A percentile compares a stretch with the other conserved stretches of the same genome.
Conservation (phyloP, 2,113 vertebrate species). For the Pycnonotus jocosus region DNA sequence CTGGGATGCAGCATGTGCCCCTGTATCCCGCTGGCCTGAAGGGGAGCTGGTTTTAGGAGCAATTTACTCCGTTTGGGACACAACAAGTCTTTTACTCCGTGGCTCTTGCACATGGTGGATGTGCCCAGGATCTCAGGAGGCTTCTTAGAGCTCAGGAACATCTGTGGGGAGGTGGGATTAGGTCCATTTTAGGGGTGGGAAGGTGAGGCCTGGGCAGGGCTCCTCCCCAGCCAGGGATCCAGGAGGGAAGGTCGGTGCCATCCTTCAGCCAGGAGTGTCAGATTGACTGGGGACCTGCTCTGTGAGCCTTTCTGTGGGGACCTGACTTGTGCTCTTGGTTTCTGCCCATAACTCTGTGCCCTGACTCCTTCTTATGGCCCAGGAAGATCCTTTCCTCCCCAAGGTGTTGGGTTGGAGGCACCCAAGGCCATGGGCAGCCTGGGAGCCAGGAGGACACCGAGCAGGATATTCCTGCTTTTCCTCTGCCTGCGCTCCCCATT, state of each 20-base stretch:
- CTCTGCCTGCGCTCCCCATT: not conserved
- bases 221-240: not conserved
- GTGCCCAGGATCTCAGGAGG: fast-evolving
- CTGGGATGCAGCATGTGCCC: not conserved
- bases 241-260: fast-evolving
- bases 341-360: fast-evolving
- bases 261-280: not conserved
- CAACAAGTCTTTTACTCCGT: fast-evolving
- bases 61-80: fast-evolving
- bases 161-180: not conserved
- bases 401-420: not conserved
- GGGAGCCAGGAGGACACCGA: not conserved
- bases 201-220: not conserved
- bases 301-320: fast-evolving
- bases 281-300: too few relatives aligned
- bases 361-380: fast-evolving
- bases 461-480: not conserved
- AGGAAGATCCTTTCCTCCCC: not conserved
- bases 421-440: not conserved
- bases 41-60: not conserved
- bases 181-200: not conserved
- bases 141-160: not conserved
- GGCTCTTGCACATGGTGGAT: fast-evolving
- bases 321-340: not conserved
- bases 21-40: not conserved